Percentiles rank a stretch among this genome's conserved stretches.
These are phyloP conservation scores for Taenaris catops DNA, from an alignment of 2,888 invertebrate species.

Conservation along the genomic window DNA sequence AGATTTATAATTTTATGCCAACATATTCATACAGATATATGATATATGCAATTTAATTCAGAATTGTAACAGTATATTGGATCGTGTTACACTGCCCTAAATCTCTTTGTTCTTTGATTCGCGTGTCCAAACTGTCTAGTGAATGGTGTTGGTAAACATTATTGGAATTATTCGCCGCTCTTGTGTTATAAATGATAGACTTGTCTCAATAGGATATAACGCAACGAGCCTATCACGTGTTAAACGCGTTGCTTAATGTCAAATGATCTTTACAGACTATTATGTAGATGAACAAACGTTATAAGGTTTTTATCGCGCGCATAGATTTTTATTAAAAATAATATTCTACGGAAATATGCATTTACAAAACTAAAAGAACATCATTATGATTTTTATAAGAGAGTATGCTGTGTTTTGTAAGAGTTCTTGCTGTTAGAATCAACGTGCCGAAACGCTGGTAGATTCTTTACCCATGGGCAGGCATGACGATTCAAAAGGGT, in stretches of 20 bases:
- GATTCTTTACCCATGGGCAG: too few species aligned
- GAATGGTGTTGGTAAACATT: slow-evolving; percentile 38
- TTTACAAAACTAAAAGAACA: too few species aligned
- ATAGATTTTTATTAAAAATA: too few species aligned
- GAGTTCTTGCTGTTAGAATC: too few species aligned
- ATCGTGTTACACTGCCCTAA: slow-evolving; percentile 73
- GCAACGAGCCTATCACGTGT: slow-evolving; percentile 21
- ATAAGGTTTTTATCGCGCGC: neutral
- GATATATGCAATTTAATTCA: too few species aligned
- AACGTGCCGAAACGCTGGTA: too few species aligned
- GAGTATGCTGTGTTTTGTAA: too few species aligned
- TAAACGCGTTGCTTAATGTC: slow-evolving; percentile 11
- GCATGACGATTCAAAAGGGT: too few species aligned
- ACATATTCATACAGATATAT: too few species aligned
- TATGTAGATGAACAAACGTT: neutral
- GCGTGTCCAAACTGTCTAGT: slow-evolving; percentile 38
- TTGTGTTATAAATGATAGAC: slow-evolving; percentile 29
- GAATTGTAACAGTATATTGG: slow-evolving; percentile 54
- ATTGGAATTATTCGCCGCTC: slow-evolving; percentile 28
- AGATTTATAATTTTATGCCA: too few species aligned
- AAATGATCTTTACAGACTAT: slow-evolving; percentile 1
- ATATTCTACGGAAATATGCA: too few species aligned
- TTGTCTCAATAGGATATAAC: slow-evolving; percentile 23
- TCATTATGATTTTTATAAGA: too few species aligned
- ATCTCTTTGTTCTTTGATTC: slow-evolving; percentile 63